phyloP scores from a whole-genome alignment of 1,140 invertebrate species.

The Drosophila pseudoobscura region DNA sequence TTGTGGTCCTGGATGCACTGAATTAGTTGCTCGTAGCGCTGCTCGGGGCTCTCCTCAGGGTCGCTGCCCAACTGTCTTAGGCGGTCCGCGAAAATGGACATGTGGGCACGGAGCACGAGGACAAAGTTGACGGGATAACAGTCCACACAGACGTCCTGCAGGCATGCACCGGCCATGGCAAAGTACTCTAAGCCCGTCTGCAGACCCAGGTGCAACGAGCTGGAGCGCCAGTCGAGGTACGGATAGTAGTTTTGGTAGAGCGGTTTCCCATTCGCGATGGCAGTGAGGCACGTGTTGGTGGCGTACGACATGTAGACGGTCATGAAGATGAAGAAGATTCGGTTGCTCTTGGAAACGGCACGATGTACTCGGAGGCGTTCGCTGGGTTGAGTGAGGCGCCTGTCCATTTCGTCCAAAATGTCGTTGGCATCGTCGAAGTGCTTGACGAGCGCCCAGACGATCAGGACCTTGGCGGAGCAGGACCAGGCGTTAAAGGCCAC shows the following conservation, averaged over 20 bases:
- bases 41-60: constrained; percentile 24
- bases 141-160: constrained; percentile 68
- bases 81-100: constrained; percentile 51
- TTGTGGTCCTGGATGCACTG: constrained; percentile 60
- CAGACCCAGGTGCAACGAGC: constrained; percentile 45
- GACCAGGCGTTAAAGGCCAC: constrained; percentile 66
- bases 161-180: constrained; percentile 64
- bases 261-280: constrained; percentile 42
- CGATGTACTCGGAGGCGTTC: constrained; percentile 47
- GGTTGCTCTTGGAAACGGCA: constrained; percentile 46
- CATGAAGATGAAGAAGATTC: constrained; percentile 66
- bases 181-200: constrained; percentile 64
- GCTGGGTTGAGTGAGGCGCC: constrained; percentile 19
- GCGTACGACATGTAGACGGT: constrained; percentile 54
- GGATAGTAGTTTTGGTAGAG: constrained; percentile 68
- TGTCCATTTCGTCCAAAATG: constrained; percentile 59
- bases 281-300: constrained; percentile 48
- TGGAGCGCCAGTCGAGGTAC: constrained; percentile 58
- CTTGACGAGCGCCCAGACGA: constrained; percentile 58
- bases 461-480: constrained; percentile 62
- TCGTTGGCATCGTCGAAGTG: constrained; percentile 51
- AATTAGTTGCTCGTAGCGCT: constrained; percentile 45
- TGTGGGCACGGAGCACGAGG: constrained; percentile 52
- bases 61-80: constrained; percentile 45
- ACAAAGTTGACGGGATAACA: constrained; percentile 63